These are phyloP conservation scores for Polypedilum pembai DNA, from an alignment of 1,140 invertebrate species.

Conservation along the genomic window DNA sequence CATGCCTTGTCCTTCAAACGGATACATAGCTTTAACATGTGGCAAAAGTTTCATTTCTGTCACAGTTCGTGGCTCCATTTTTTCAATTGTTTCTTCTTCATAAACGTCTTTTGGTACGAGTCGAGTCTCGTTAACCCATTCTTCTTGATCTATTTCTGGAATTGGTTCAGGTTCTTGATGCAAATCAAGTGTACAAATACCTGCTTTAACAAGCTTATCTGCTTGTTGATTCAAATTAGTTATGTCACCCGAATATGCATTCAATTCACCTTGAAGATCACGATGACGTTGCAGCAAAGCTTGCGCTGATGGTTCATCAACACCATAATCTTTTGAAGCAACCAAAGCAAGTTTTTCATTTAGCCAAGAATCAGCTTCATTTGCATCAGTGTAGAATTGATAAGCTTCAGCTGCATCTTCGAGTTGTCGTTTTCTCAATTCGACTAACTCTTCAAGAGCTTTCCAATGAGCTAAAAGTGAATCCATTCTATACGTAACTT, in stretches of 20 bases:
- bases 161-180: slow-evolving; percentile 57
- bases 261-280: slow-evolving; percentile 82
- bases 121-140: slow-evolving; percentile 67
- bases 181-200: slow-evolving; percentile 66
- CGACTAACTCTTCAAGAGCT: slow-evolving; percentile 72
- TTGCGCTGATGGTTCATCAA: slow-evolving; percentile 82
- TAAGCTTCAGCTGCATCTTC: slow-evolving; percentile 92
- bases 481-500: slow-evolving; percentile 71
- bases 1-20: slow-evolving; percentile 91
- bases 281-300: slow-evolving; percentile 78
- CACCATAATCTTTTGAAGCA: slow-evolving; percentile 78
- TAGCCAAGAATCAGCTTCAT: slow-evolving; percentile 97
- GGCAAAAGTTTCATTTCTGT: slow-evolving; percentile 80
- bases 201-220: slow-evolving; percentile 67
- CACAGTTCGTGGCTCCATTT: slow-evolving; percentile 73
- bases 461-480: slow-evolving; percentile 79
- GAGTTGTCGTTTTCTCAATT: slow-evolving; percentile 73
- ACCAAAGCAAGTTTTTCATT: slow-evolving; percentile 86
- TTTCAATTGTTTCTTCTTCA: slow-evolving; percentile 83
- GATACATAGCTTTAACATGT: slow-evolving; percentile 72
- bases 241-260: slow-evolving; percentile 85
- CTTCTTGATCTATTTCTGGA: slow-evolving; percentile 59
- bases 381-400: slow-evolving; percentile 92
- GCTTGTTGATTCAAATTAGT: slow-evolving; percentile 78
- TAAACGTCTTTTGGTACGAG: slow-evolving; percentile 82